Percentiles rank a stretch among this genome's conserved stretches.
phyloP scores from a whole-genome alignment of 2,797 vertebrate species.

The Leucoraja ocellata region DNA sequence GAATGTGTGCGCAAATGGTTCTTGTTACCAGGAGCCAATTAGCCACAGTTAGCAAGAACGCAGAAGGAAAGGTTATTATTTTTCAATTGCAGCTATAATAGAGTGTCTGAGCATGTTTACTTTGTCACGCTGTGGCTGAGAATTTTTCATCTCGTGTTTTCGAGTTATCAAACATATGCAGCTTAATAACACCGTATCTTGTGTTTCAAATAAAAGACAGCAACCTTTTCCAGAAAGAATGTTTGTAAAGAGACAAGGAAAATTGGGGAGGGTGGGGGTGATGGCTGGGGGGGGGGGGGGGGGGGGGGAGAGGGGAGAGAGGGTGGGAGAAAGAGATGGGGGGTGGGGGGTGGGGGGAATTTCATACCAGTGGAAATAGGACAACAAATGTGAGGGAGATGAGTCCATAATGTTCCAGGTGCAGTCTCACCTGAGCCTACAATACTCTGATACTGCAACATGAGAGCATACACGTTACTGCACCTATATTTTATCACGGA shows the following conservation, averaged over 20 bases:
- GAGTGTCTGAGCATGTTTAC: neutral
- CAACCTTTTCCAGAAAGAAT: neutral
- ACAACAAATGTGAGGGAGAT: too few relatives aligned
- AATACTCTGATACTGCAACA: too few relatives aligned
- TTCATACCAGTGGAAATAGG: too few relatives aligned
- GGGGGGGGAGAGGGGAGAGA: too few relatives aligned
- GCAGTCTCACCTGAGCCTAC: too few relatives aligned
- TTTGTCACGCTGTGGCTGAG: neutral
- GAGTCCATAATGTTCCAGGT: too few relatives aligned
- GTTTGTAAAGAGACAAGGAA: neutral
- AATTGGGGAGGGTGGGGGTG: neutral
- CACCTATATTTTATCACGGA: neutral
- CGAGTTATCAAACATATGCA: neutral
- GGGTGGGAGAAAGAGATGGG: neutral
- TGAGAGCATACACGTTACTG: too few relatives aligned
- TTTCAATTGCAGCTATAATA: neutral
- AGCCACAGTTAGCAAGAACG: neutral
- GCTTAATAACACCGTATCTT: neutral
- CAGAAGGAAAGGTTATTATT: neutral
- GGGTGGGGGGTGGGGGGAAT: too few relatives aligned
- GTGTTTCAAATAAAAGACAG: neutral
- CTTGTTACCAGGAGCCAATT: constrained; percentile 15
- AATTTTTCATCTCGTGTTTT: neutral
- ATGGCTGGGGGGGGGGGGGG: neutral
- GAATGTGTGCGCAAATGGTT: neutral